phyloP scores from a whole-genome alignment of 2,113 vertebrate species.

The Reinhardtius hippoglossoides region DNA sequence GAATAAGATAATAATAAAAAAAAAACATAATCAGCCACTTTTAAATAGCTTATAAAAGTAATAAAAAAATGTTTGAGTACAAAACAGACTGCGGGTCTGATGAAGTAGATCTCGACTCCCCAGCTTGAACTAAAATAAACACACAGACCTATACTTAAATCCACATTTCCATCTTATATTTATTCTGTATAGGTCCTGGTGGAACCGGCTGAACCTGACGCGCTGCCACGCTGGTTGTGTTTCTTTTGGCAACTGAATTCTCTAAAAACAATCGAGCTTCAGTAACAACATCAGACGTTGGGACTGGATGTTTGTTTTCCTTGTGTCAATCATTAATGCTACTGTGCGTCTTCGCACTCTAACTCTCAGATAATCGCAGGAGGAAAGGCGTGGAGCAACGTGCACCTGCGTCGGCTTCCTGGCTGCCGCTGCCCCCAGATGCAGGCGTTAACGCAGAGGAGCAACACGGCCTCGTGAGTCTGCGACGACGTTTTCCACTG shows the following conservation, averaged over 20 bases:
- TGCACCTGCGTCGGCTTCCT: no score
- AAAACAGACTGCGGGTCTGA: constrained; percentile 34
- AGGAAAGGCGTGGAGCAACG: background rate
- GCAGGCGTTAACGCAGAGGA: no score
- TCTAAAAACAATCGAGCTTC: constrained; percentile 11
- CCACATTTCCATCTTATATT: background rate
- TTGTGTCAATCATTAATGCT: background rate
- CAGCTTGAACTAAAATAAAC: constrained; percentile 1
- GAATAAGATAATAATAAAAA: constrained; percentile 14
- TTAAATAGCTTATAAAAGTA: constrained; percentile 39
- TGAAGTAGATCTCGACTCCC: constrained; percentile 16
- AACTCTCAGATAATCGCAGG: background rate
- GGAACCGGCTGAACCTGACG: constrained; percentile 52
- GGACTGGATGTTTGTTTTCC: constrained; percentile 16
- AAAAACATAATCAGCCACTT: constrained; percentile 8
- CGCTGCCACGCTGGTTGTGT: background rate
- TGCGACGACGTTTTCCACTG: background rate
- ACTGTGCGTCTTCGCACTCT: background rate
- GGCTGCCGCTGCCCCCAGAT: no score
- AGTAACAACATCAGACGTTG: background rate
- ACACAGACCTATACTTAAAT: constrained; percentile 4
- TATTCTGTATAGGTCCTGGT: constrained; percentile 12
- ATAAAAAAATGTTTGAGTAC: constrained; percentile 27
- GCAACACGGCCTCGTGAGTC: background rate
- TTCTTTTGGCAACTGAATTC: constrained; percentile 21